Evolutionary conservation across 1,140 invertebrate species (phyloP).

Genomic region (Lycorma delicatula): DNA sequence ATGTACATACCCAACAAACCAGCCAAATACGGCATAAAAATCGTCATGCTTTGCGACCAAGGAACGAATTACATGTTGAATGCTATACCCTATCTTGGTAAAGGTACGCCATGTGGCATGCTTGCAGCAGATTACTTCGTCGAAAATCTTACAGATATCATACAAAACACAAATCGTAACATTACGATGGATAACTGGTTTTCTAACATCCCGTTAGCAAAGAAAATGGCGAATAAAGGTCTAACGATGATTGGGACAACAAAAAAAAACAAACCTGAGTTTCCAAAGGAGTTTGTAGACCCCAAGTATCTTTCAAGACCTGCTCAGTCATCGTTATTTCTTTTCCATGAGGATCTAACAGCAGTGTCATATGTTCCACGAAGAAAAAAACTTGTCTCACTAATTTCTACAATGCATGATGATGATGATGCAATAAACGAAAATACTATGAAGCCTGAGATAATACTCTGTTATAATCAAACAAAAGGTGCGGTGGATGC

Average conservation of each 20-base stretch:
- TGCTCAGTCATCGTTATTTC: background rate
- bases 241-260: background rate
- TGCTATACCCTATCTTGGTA: background rate
- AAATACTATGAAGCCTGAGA: no score
- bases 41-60: constrained; percentile 32
- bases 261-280: background rate
- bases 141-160: background rate
- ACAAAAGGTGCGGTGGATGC: no score
- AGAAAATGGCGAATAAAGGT: background rate
- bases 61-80: constrained; percentile 30
- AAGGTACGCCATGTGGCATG: background rate
- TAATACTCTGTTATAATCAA: no score
- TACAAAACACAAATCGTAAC: background rate
- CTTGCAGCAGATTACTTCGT: constrained; percentile 1
- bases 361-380: constrained; percentile 28
- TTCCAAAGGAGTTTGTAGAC: constrained; percentile 2
- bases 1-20: constrained; percentile 43
- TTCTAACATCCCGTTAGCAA: background rate
- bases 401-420: constrained; percentile 28
- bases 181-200: background rate
- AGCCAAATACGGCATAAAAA: constrained; percentile 41
- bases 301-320: no score
- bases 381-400: constrained; percentile 24
- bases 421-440: no score
- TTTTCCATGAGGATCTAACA: constrained; percentile 15